Base-by-base conservation (phyloP, 2,888 invertebrate species). In the Nemoura dubitans region DNA sequence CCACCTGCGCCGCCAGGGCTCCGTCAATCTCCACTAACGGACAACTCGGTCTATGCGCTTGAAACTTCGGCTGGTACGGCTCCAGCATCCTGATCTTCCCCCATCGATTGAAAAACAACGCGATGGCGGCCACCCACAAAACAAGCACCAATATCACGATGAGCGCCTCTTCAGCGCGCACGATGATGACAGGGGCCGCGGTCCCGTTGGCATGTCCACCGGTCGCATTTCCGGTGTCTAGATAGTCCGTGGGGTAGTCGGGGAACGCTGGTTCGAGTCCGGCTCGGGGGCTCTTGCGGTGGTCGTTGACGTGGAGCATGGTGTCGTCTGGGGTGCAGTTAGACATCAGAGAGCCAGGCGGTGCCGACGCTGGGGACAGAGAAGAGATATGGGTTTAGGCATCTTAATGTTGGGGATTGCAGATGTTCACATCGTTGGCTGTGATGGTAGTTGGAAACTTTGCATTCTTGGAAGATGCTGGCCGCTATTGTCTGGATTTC, bases 61-160 rank as follows among this genome's bases (percentile, higher is more conserved):
- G 96, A 90, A 97, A 97, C 92, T 97, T 97, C 0, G 97, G 97
- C 90, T 97, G 97, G 91, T 97, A 97, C 0, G 97, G 97, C 91
- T 97, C 97, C 91, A 97, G 92, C 97, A 97, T 97, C 88, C 97
- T 95, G 91, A 98, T 98, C 93, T 98, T 97, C 90, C 97, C 97
- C 97, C 97, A 98, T 88, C 97, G 96, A 92, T 98, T 97, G 94
- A 98, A 97, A 93, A 98, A 98, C 81, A 97, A 93, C 1, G 96
- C 96, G 88, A 97, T 97, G 88, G 97, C 97, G 0, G 96, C 97
- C 86, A 96, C 96, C 98, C 98, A 98, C 21, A 97, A 94, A 83
- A 97, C 93, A 28, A 98, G 93, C 30, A 97, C 97, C 89, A 97
- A 94, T 82, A 96, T 94, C 86, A 98, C 97, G 90, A 97, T 96